These are phyloP conservation scores for Leptoteleia sp. DNA, from an alignment of 1,140 invertebrate species.

Conservation along the genomic window DNA sequence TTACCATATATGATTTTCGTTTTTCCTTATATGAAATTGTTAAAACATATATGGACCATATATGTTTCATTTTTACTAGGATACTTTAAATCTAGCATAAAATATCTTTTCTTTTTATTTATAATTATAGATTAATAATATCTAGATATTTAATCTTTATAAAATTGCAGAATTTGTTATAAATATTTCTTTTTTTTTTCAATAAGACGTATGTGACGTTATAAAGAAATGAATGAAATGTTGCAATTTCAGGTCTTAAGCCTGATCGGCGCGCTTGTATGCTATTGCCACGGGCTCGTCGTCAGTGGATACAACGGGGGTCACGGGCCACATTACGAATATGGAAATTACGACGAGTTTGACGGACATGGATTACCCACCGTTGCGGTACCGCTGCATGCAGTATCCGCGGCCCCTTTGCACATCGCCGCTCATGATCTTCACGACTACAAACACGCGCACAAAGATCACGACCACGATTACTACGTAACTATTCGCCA, in stretches of 20 bases:
- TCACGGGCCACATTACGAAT: constrained; percentile 72
- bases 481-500: constrained; percentile 46
- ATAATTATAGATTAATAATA: too few species aligned
- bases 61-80: too few species aligned
- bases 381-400: constrained; percentile 77
- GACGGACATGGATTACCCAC: constrained; percentile 77
- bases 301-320: constrained; percentile 77
- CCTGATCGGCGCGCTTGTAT: constrained; percentile 68
- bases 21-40: too few species aligned
- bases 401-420: constrained; percentile 77
- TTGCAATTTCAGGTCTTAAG: constrained; percentile 69
- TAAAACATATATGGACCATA: too few species aligned
- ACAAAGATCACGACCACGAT: constrained; percentile 72
- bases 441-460: constrained; percentile 68
- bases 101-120: too few species aligned
- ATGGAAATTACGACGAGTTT: constrained; percentile 71
- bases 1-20: too few species aligned
- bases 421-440: constrained; percentile 70
- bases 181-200: too few species aligned
- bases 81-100: too few species aligned
- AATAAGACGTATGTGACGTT: too few species aligned
- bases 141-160: too few species aligned
- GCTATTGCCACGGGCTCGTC: constrained; percentile 71
- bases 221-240: neutral
- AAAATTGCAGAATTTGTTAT: too few species aligned